These are phyloP conservation scores for Bhutanitis thaidina DNA, from an alignment of 2,888 invertebrate species.

Conservation along the genomic window DNA sequence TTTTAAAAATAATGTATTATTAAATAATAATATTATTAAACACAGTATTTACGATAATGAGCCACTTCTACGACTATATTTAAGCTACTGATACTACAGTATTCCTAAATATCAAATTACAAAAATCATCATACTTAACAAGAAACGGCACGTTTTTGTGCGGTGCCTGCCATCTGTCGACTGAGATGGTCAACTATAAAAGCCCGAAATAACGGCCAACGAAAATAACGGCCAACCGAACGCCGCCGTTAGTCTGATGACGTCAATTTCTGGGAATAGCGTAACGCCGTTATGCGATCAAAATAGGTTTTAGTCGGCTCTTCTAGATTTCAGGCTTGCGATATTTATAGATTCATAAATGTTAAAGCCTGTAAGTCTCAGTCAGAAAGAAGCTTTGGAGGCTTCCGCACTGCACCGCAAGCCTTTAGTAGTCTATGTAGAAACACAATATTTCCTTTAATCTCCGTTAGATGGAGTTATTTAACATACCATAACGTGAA, in stretches of 20 bases:
- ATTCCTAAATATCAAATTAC: too few species aligned
- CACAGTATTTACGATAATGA: too few species aligned
- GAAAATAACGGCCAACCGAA: slow-evolving; percentile 56
- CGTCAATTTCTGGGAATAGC: slow-evolving; percentile 34
- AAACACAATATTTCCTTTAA: slow-evolving; percentile 33
- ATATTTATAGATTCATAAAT: slow-evolving; percentile 38
- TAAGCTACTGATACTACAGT: too few species aligned
- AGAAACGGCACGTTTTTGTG: too few species aligned
- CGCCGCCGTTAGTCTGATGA: slow-evolving; percentile 40
- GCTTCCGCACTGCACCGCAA: slow-evolving; percentile 62
- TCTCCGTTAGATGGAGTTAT: slow-evolving; percentile 55
- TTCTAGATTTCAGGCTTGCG: slow-evolving; percentile 42
- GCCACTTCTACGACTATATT: too few species aligned
- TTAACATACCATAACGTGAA: slow-evolving; percentile 12
- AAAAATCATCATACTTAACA: too few species aligned
- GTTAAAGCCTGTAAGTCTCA: slow-evolving; percentile 50
- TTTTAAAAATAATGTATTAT: too few species aligned
- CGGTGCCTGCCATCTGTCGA: slow-evolving; percentile 53
- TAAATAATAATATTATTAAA: too few species aligned
- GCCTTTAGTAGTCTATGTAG: too few species aligned
- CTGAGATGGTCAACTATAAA: slow-evolving; percentile 28
- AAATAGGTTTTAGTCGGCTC: slow-evolving; percentile 41
- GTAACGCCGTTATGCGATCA: slow-evolving; percentile 36
- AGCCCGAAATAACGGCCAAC: slow-evolving; percentile 50
- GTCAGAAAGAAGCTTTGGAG: slow-evolving; percentile 53